Base-by-base conservation (phyloP, 2,113 vertebrate species). In the Oreochromis tanganicae region DNA sequence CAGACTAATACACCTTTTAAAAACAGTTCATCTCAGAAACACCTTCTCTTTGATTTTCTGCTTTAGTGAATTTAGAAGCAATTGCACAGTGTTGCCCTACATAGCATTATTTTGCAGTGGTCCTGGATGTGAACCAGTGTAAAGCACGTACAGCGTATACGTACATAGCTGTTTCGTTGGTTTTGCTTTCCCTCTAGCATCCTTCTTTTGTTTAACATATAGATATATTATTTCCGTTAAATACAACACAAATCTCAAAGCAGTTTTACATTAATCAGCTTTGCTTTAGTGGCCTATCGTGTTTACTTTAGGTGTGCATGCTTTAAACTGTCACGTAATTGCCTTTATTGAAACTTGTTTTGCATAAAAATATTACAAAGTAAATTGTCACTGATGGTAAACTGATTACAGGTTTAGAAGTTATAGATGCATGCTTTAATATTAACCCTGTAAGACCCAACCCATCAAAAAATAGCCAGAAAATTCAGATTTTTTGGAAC, bases 1-100 rank as follows among this genome's bases (percentile, higher is more conserved):
- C 55, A 55, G 21, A 80, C 55, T 55, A 66, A 91, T 81, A 61
- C 82, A 27, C 63, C 84, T 66, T 90, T 91, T 90, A 57, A 52
- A 38, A 38, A 55, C 61, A 66, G 27, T 29, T 84, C 57, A 88
- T 52, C 81, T 68, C 50, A 81, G 27, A 83, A 82, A 80, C 34
- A 57, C 48, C 9, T 32, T 55, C 3, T 19, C 52, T 88, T 55
- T 90, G 81, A 85, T 82, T 55, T 68, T 27, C 54, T 41, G 41
- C 24, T 56, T 84, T 12, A n/a, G 5, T 81, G 10, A 59, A 29
- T 73, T 46, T 43, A 38, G 21, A 85, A 83, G 17, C 29, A 43
- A 41, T 8, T 48, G 21, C 17, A 36, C 41, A 34, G 24, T 75
- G 17, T 84, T 34, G 11, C 27, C 17, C 17, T n/a, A 13, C 4